Conservation (phyloP, 2,888 invertebrate species). For the Sminthurides aquaticus region DNA sequence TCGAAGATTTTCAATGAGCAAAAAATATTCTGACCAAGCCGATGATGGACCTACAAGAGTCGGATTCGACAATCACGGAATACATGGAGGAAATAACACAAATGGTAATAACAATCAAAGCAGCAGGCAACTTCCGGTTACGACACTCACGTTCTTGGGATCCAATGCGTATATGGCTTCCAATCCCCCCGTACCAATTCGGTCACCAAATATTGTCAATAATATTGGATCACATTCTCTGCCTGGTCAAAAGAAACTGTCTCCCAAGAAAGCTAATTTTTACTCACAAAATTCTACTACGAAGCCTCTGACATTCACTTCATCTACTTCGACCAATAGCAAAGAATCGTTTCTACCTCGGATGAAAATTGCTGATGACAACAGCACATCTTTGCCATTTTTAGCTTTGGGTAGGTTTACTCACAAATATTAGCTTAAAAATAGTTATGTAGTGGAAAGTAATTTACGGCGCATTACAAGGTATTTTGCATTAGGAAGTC, state of each 20-base stretch:
- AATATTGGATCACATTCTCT: slow-evolving; percentile 3
- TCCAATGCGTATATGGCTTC: slow-evolving; percentile 20
- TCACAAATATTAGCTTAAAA: not conserved
- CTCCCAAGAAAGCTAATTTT: slow-evolving; percentile 20
- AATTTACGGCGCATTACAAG: too few species aligned
- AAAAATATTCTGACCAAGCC: slow-evolving; percentile 17
- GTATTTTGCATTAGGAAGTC: slow-evolving; percentile 28
- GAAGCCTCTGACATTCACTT: slow-evolving; percentile 18
- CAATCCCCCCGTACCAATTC: slow-evolving; percentile 17
- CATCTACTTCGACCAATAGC: slow-evolving; percentile 22
- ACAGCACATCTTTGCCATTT: slow-evolving; percentile 22
- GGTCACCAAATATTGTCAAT: not conserved
- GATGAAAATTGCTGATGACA: slow-evolving; percentile 31
- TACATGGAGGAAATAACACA: not conserved
- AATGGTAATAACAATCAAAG: not conserved
- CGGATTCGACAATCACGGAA: not conserved
- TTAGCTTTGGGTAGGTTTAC: slow-evolving; percentile 21
- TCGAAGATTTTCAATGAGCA: slow-evolving; percentile 29
- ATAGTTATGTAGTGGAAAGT: too few species aligned
- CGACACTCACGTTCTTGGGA: slow-evolving; percentile 39
- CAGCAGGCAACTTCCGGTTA: slow-evolving; percentile 35
- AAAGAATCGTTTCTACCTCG: slow-evolving; percentile 38
- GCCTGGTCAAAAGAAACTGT: slow-evolving; percentile 10
- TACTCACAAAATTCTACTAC: slow-evolving; percentile 10
- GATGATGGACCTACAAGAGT: slow-evolving; percentile 7